These are phyloP conservation scores for Lepus europaeus DNA, from an alignment of 2,113 vertebrate species.

Conservation along the genomic window DNA sequence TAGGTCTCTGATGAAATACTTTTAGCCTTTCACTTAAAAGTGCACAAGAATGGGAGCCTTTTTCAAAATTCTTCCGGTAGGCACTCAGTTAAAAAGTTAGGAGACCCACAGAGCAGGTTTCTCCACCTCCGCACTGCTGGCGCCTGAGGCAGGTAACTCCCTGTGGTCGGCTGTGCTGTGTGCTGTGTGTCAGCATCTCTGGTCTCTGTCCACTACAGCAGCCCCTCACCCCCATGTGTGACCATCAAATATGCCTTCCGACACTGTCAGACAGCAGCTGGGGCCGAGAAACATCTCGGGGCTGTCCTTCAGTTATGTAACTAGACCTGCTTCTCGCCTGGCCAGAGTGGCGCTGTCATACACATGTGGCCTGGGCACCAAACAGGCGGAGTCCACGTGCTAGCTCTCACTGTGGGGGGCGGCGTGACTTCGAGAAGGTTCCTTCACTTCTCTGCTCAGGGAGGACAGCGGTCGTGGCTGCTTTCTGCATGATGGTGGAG, in stretches of 20 bases:
- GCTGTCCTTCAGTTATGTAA: background rate
- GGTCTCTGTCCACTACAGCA: background rate
- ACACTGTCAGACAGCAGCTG: background rate
- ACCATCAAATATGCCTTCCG: background rate
- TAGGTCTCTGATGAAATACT: background rate
- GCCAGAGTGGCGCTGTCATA: background rate
- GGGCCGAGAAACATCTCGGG: background rate
- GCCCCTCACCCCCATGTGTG: background rate
- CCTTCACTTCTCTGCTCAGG: background rate
- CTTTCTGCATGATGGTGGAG: background rate
- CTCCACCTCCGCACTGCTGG: background rate
- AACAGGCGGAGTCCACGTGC: background rate
- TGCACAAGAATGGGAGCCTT: background rate
- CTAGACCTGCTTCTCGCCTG: background rate
- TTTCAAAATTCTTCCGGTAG: background rate
- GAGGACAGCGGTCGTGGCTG: background rate
- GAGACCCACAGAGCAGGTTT: background rate
- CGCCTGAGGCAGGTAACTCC: background rate
- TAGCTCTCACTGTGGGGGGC: background rate
- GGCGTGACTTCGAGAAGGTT: background rate
- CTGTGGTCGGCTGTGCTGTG: background rate
- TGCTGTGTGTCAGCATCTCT: background rate
- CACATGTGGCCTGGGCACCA: background rate
- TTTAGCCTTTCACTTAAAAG: conserved; percentile 1
- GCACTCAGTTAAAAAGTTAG: background rate